phyloP scores from a whole-genome alignment of 2,797 vertebrate genomes.

The Artibeus lituratus region DNA sequence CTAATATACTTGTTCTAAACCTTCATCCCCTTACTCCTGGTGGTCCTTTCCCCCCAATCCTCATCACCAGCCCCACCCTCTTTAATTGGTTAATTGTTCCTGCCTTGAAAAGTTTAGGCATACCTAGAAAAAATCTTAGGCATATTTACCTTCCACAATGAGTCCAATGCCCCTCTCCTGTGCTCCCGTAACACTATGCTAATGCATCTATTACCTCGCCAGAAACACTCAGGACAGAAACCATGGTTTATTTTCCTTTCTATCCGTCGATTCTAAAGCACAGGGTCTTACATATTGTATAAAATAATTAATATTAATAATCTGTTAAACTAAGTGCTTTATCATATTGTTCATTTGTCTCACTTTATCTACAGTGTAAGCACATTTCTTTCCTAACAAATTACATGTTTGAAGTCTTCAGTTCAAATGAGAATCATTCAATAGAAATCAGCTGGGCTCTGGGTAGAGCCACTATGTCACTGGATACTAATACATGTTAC shows the following conservation, averaged over 20 bases:
- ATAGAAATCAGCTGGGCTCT: not conserved
- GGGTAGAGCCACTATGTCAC: not conserved
- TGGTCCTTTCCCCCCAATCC: not conserved
- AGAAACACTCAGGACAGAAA: not conserved
- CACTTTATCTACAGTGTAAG: not conserved
- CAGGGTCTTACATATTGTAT: not conserved
- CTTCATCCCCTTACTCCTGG: not conserved
- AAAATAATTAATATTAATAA: not conserved
- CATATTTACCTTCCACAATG: not conserved
- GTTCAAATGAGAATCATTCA: not conserved
- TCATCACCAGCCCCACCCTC: not conserved
- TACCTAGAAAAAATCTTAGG: not conserved
- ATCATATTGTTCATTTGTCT: not conserved
- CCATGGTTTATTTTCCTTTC: not conserved
- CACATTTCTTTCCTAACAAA: not conserved
- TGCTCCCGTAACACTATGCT: not conserved
- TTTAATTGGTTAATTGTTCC: not conserved
- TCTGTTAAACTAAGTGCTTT: not conserved
- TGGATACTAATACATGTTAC: not conserved
- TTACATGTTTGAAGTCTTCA: not conserved
- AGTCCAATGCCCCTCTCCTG: not conserved
- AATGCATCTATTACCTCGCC: not conserved
- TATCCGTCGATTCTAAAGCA: not conserved
- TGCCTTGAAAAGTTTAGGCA: not conserved
- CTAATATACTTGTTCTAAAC: not conserved